Percentiles rank a stretch among this genome's conserved stretches.
phyloP scores from a whole-genome alignment of 1,140 invertebrate species.

The Micrasema minimum region DNA sequence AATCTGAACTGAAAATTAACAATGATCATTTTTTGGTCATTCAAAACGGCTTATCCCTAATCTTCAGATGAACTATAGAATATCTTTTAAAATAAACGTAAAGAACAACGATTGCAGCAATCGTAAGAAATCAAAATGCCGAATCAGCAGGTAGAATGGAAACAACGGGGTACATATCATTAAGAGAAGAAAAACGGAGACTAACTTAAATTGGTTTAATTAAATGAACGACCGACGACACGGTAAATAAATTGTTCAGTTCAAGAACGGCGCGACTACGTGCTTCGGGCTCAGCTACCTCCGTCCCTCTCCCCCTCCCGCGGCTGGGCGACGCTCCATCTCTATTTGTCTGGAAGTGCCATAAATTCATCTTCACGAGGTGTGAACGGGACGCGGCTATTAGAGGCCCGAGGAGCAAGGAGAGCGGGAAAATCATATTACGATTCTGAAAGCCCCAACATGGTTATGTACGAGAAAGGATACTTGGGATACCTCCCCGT shows the following conservation, averaged over 20 bases:
- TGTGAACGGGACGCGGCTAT: conserved; percentile 31
- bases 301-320: conserved; percentile 20
- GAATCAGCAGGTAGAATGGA: neutral
- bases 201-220: conserved; percentile 54
- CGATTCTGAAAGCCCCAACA: conserved; percentile 29
- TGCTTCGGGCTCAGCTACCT: conserved; percentile 10
- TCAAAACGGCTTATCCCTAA: no score
- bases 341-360: conserved; percentile 39
- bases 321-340: conserved; percentile 2
- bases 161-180: conserved; percentile 11
- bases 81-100: no score
- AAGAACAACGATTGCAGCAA: no score
- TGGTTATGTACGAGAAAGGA: conserved; percentile 13
- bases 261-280: conserved; percentile 42
- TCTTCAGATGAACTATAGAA: no score
- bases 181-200: conserved; percentile 44
- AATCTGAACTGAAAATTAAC: no score
- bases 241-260: conserved; percentile 53
- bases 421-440: conserved; percentile 28
- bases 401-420: conserved; percentile 2
- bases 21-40: no score
- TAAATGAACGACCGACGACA: conserved; percentile 53
- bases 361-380: conserved; percentile 42
- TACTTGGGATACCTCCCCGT: neutral
- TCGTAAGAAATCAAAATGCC: no score